These are phyloP conservation scores for Lottia scabra DNA, from an alignment of 2,888 invertebrate species.

Conservation along the genomic window DNA sequence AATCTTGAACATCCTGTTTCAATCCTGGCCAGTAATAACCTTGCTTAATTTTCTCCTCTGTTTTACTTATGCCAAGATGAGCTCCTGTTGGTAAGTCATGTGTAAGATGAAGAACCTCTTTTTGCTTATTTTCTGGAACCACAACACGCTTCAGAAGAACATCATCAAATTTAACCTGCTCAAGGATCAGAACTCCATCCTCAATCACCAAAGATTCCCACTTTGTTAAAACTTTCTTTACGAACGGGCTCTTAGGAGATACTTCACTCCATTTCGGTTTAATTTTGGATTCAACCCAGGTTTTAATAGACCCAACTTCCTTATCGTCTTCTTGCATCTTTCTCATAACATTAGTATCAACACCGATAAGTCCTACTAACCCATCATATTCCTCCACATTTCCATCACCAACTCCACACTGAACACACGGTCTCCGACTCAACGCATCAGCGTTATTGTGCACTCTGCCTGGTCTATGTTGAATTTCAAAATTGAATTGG, in stretches of 20 bases:
- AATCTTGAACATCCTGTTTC: neutral
- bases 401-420: neutral
- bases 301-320: neutral
- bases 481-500: conserved; percentile 17
- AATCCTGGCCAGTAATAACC: conserved; percentile 14
- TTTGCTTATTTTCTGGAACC: neutral
- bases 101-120: neutral
- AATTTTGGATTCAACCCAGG: neutral
- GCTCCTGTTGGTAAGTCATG: neutral
- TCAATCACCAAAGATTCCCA: neutral
- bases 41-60: neutral
- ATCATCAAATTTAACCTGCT: neutral
- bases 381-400: too few species aligned
- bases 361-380: neutral
- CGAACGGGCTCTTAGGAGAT: neutral
- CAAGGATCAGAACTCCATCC: neutral
- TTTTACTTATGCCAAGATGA: conserved; percentile 6
- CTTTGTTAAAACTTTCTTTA: neutral
- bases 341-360: neutral
- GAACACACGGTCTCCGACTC: conserved; percentile 13
- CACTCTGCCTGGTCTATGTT: conserved; percentile 18
- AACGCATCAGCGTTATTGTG: conserved; percentile 26
- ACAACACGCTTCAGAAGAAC: neutral
- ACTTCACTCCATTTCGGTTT: neutral
- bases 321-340: neutral